Evolutionary conservation across 2,113 vertebrate genomes (phyloP).

Genomic region (Rhizomys pruinosus): DNA sequence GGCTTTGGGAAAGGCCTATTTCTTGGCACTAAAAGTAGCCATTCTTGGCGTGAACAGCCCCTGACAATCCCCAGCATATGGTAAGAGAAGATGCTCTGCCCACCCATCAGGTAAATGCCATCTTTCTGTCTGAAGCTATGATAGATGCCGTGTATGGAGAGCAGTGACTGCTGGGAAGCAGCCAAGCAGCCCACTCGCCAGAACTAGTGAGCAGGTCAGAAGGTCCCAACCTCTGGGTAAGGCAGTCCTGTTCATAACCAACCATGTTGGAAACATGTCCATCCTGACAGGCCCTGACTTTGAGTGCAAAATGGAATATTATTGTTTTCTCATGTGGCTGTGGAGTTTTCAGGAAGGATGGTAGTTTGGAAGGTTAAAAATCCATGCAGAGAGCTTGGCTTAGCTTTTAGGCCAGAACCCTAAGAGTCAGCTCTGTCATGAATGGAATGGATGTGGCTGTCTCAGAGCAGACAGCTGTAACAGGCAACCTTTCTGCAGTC

Average conservation of each 20-base stretch:
- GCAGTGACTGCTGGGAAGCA: slow-evolving; percentile 87
- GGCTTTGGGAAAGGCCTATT: slow-evolving; percentile 85
- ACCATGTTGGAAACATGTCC: slow-evolving; percentile 27
- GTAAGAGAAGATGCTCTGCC: slow-evolving; percentile 93
- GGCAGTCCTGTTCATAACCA: slow-evolving; percentile 78
- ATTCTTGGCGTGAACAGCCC: slow-evolving; percentile 92
- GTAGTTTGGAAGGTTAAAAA: slow-evolving; percentile 20
- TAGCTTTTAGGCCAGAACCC: background rate
- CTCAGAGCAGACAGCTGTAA: background rate
- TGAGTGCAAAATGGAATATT: background rate
- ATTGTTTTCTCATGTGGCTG: background rate
- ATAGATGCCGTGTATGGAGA: slow-evolving; percentile 91
- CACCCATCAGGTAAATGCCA: slow-evolving; percentile 96
- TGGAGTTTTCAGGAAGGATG: background rate
- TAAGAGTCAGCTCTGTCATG: accelerated
- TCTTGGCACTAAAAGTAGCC: slow-evolving; percentile 87
- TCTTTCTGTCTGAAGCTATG: slow-evolving; percentile 88
- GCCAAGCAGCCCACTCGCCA: slow-evolving; percentile 89
- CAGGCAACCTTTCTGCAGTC: too few species aligned
- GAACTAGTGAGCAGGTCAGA: slow-evolving; percentile 86
- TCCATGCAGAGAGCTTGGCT: background rate
- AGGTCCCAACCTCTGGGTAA: slow-evolving; percentile 85
- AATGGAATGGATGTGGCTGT: background rate
- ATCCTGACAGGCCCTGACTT: background rate
- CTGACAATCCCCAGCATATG: slow-evolving; percentile 98